Evolutionary conservation across 1,140 invertebrate species (phyloP), one percentile per base, ranked within the genome.

Genomic region (Subanguina moxae): DNA sequence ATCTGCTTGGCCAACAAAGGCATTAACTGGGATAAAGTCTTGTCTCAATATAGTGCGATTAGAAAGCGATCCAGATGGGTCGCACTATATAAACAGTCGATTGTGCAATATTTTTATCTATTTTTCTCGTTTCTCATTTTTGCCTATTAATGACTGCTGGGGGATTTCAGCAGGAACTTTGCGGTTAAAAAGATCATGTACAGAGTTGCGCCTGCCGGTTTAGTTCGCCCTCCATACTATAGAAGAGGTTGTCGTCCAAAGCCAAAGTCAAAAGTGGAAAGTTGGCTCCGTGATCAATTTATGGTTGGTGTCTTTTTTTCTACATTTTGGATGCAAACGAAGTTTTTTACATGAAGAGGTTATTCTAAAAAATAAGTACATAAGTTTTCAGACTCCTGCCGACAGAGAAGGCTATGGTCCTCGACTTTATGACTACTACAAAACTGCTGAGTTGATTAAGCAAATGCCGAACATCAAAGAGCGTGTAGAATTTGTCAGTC

Each of bases 401-500:
- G 59, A 67, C n/a, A 48, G 15, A 19, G 19, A 19, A 19, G 32
- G 23, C 21, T 30, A 23, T 72, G 67, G 67, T 3, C 38, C 38
- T 19, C 70, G 80, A 38, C 64, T 82, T 1, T 64, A 68, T 45
- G 80, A 82, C 59, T 82, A 82, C 67, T 76, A 79, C 42, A 69
- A 78, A 45, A 77, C 75, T 25, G 70, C 46, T 17, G 70, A 82
- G 38, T 45, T 80, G 17, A 73, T 82, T 8, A 30, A 65, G 23
- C 13, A 57, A n/a, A 45, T 83, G 61, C 73, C 72, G 1, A 82
- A 75, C 19, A 64, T 78, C n/a, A 61, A 58, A 61, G 80, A 83
- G 30, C 75, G 73, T 59, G 82, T 82, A 19, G 75, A 75, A 42
- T 78, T 82, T 64, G 80, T 83, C 8, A 80, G 74, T 65, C 80